Evolutionary conservation across 2,797 vertebrate species (phyloP).

Genomic region (Clarias platycephalus): DNA sequence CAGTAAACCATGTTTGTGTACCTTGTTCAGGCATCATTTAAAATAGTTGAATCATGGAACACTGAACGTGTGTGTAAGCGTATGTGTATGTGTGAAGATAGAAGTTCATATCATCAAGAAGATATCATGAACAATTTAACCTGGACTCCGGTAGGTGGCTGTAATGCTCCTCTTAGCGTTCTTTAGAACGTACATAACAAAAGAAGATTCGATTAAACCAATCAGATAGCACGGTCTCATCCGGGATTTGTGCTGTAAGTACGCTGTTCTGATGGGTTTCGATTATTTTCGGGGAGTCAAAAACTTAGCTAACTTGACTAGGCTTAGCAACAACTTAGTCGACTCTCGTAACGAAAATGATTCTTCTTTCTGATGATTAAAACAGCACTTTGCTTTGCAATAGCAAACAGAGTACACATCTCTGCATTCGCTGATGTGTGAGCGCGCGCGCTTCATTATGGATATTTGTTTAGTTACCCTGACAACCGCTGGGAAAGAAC

Average conservation of each 20-base stretch:
- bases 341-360: too few relatives aligned
- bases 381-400: not conserved
- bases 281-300: not conserved
- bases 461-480: not conserved
- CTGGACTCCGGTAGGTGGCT: not conserved
- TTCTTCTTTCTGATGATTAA: not conserved
- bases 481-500: not conserved
- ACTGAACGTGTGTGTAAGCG: not conserved
- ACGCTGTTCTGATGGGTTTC: not conserved
- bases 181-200: not conserved
- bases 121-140: not conserved
- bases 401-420: not conserved
- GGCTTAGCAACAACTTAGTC: not conserved
- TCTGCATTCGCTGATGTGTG: not conserved
- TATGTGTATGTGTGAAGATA: not conserved
- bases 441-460: too few relatives aligned
- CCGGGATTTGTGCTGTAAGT: not conserved
- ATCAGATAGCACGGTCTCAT: not conserved
- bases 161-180: not conserved
- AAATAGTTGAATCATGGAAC: not conserved
- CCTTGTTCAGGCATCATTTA: not conserved
- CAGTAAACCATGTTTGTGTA: not conserved
- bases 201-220: not conserved
- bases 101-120: not conserved
- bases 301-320: not conserved